Evolutionary conservation across 1,140 invertebrate genomes (phyloP).

Genomic region (Zaprionus capensis): DNA sequence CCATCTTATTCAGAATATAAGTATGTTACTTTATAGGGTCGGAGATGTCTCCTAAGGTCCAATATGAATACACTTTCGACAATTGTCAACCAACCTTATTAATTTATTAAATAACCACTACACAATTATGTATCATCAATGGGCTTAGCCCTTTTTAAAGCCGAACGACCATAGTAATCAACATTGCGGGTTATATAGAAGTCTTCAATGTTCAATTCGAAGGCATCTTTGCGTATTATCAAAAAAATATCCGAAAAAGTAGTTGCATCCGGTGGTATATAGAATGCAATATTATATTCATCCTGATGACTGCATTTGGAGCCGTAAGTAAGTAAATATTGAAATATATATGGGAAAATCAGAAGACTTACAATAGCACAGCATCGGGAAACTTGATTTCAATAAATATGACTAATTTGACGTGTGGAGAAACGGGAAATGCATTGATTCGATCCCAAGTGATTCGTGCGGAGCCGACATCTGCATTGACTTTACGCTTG

Average conservation of each 20-base stretch:
- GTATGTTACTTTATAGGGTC: no score
- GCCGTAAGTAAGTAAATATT: background rate
- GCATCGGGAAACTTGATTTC: slow-evolving; percentile 60
- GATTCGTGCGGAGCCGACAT: slow-evolving; percentile 33
- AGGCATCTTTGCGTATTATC: slow-evolving; percentile 55
- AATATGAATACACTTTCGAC: no score
- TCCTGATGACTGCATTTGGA: slow-evolving; percentile 28
- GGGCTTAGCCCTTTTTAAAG: background rate
- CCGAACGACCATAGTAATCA: slow-evolving; percentile 26
- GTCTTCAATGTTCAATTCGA: slow-evolving; percentile 69
- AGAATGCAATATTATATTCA: slow-evolving; percentile 34
- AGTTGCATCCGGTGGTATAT: slow-evolving; percentile 29
- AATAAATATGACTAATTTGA: slow-evolving; percentile 59
- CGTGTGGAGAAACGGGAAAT: slow-evolving; percentile 59
- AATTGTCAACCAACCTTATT: background rate
- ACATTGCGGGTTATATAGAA: slow-evolving; percentile 61
- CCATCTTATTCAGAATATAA: no score
- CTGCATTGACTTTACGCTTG: slow-evolving; percentile 60
- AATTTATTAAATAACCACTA: background rate
- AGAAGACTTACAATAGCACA: slow-evolving; percentile 41
- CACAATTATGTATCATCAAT: background rate
- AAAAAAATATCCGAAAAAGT: slow-evolving; percentile 50
- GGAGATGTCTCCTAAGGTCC: no score
- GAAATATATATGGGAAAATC: background rate
- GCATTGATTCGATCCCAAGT: slow-evolving; percentile 69